Conservation (phyloP, 2,797 vertebrate species). For the Myoxocephalus aenaeus region DNA sequence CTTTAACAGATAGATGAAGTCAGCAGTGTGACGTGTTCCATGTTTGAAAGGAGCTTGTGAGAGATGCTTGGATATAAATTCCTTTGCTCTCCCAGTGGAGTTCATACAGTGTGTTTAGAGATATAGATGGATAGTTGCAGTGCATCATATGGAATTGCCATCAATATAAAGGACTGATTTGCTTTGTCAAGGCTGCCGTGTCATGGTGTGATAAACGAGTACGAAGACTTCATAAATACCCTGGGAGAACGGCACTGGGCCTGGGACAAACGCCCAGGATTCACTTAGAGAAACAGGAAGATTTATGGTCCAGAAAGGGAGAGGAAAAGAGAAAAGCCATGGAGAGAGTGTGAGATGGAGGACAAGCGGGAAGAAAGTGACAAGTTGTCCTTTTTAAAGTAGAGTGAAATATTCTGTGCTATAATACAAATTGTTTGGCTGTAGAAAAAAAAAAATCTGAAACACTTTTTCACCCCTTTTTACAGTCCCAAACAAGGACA, state of each 20-base stretch:
- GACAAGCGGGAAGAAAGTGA: conserved; percentile 22
- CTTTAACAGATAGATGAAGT: conserved; percentile 15
- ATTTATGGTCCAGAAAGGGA: conserved; percentile 65
- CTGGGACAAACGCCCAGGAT: conserved; percentile 77
- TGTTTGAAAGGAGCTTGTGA: conserved; percentile 33
- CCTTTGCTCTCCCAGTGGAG: conserved; percentile 36
- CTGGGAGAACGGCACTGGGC: conserved; percentile 48
- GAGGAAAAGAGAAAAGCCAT: conserved; percentile 42
- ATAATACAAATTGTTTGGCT: neutral
- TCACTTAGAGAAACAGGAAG: conserved; percentile 74
- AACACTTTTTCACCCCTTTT: neutral
- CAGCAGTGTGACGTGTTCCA: neutral
- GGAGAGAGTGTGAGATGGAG: conserved; percentile 28
- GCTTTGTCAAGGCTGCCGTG: conserved; percentile 61
- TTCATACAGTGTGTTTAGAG: conserved; percentile 58
- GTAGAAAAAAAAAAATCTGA: neutral
- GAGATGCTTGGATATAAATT: conserved; percentile 51
- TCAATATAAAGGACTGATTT: conserved; percentile 70
- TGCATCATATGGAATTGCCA: conserved; percentile 68
- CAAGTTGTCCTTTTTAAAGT: neutral
- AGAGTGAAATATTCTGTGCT: conserved; percentile 2
- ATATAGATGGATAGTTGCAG: conserved; percentile 55
- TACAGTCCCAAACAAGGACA: neutral
- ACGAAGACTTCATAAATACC: conserved; percentile 75
- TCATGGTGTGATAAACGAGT: conserved; percentile 71